phyloP scores from a whole-genome alignment of 2,888 invertebrate species.

The Agonum fuliginosum region DNA sequence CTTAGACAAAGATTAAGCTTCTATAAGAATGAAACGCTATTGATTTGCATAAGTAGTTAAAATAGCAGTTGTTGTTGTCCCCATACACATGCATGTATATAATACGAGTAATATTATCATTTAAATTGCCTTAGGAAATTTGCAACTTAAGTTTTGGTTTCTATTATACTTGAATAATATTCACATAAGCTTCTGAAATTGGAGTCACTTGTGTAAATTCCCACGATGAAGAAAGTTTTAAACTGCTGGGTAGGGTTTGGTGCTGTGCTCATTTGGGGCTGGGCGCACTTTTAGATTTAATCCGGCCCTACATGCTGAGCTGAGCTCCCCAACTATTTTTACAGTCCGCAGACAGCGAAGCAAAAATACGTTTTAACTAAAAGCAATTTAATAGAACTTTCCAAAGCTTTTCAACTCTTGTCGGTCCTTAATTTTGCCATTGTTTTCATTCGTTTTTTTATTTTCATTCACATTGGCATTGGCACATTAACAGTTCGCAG shows the following conservation, averaged over 20 bases:
- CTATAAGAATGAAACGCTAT: neutral
- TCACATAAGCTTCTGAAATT: constrained; percentile 59
- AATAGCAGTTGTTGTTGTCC: constrained; percentile 15
- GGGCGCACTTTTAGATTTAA: neutral
- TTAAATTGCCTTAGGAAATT: constrained; percentile 59
- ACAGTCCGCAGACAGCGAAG: constrained; percentile 10
- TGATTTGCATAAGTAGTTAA: constrained; percentile 22
- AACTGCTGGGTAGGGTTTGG: constrained; percentile 26
- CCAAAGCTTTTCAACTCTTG: neutral
- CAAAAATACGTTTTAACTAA: constrained; percentile 23
- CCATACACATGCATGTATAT: constrained; percentile 48
- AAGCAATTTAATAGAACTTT: constrained; percentile 10
- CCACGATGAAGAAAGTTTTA: constrained; percentile 55
- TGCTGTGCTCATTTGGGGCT: constrained; percentile 11
- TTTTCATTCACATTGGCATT: neutral
- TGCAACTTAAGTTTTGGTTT: constrained; percentile 59
- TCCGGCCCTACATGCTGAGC: neutral
- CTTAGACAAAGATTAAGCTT: too few relatives aligned
- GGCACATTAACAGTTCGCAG: neutral
- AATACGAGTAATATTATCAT: constrained; percentile 58
- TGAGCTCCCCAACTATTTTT: constrained; percentile 16
- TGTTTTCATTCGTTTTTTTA: neutral
- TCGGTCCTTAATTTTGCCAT: neutral
- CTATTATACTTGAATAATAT: constrained; percentile 59
- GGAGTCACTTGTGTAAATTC: constrained; percentile 55